A percentile compares a stretch with the other conserved stretches of the same genome.
These are phyloP conservation scores for Pseudopodoces humilis DNA, from an alignment of 2,113 vertebrate species.

Conservation along the genomic window DNA sequence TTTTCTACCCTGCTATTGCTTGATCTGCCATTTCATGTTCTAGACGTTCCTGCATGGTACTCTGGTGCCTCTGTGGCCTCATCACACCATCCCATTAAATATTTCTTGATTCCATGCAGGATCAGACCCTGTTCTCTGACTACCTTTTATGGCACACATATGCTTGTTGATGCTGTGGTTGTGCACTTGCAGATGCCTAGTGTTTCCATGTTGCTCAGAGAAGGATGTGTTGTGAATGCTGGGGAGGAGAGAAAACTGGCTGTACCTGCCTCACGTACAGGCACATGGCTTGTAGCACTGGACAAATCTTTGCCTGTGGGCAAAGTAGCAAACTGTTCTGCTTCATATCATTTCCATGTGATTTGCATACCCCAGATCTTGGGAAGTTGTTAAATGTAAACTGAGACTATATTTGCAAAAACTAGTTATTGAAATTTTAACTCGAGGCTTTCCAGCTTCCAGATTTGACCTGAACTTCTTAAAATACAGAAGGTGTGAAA, in stretches of 20 bases:
- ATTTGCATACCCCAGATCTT: not conserved
- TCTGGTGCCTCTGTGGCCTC: fast-evolving
- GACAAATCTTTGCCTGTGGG: not conserved
- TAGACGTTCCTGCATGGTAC: not conserved
- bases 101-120: fast-evolving
- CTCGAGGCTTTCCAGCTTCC: not conserved
- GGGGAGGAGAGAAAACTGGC: not conserved
- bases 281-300: fast-evolving
- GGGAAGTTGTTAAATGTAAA: not conserved
- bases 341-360: not conserved
- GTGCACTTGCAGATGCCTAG: not conserved
- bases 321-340: not conserved
- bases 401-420: not conserved
- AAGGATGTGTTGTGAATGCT: not conserved
- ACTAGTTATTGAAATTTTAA: not conserved
- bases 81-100: not conserved
- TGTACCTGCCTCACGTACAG: fast-evolving
- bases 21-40: not conserved
- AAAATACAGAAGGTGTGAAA: not conserved
- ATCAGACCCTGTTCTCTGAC: not conserved
- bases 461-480: not conserved
- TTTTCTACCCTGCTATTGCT: not conserved
- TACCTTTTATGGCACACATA: fast-evolving
- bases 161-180: not conserved
- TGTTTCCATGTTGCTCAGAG: not conserved